A percentile compares a stretch with the other conserved stretches of the same genome.
Evolutionary conservation across 1,140 invertebrate species (phyloP).

Genomic region (Anastrepha obliqua): DNA sequence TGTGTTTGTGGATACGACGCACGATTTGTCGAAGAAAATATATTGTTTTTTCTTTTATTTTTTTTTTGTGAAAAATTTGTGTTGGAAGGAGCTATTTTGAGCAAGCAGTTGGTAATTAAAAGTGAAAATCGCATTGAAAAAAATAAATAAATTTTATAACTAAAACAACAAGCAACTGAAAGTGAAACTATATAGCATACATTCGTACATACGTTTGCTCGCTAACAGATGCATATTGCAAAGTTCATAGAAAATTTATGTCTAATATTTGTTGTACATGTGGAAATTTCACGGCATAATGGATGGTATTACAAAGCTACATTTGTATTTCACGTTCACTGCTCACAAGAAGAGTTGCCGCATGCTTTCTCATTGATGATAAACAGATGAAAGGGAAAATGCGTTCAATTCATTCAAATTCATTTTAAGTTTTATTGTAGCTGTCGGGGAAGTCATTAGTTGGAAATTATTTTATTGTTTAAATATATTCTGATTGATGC

Average conservation of each 20-base stretch:
- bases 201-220: neutral
- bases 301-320: neutral
- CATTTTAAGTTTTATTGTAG: too few relatives aligned
- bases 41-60: neutral
- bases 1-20: neutral
- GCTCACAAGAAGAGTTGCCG: neutral
- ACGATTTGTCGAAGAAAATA: neutral
- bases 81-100: neutral
- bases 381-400: neutral
- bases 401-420: neutral
- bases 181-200: neutral
- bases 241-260: neutral
- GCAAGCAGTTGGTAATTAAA: neutral
- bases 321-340: neutral
- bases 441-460: too few relatives aligned
- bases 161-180: neutral
- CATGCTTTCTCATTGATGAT: neutral
- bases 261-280: neutral
- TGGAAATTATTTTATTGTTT: too few relatives aligned
- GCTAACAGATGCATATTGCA: neutral
- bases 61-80: neutral
- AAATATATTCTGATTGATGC: too few relatives aligned
- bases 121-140: constrained; percentile 5
- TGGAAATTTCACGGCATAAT: neutral
- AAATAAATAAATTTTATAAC: neutral